These are phyloP conservation scores for Leptinotarsa juncta DNA, from an alignment of 2,888 invertebrate species.

Conservation along the genomic window DNA sequence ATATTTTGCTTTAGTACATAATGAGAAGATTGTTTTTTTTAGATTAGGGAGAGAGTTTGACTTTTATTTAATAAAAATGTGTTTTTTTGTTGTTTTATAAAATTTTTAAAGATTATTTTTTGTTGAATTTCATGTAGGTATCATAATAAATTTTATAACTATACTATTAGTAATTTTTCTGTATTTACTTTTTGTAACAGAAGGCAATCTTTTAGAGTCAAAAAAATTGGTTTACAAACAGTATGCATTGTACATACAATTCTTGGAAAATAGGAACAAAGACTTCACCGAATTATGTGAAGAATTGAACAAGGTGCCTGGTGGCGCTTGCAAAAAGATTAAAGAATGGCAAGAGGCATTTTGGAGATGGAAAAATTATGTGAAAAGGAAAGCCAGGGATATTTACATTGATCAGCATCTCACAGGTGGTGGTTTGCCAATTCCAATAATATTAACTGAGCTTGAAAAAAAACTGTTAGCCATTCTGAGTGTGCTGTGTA, in stretches of 20 bases:
- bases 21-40: background rate
- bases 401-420: background rate
- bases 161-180: background rate
- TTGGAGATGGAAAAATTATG: slow-evolving; percentile 3
- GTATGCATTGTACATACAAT: background rate
- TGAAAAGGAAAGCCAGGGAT: background rate
- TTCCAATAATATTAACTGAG: slow-evolving; percentile 4
- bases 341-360: slow-evolving; percentile 1
- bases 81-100: background rate
- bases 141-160: background rate
- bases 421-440: slow-evolving; percentile 1
- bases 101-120: background rate
- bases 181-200: background rate
- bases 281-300: slow-evolving; percentile 1
- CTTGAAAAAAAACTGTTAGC: background rate
- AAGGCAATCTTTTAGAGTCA: background rate
- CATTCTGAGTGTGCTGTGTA: background rate
- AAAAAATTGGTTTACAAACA: slow-evolving; percentile 1
- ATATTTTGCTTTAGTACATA: background rate
- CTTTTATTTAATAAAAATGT: background rate
- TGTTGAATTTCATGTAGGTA: background rate
- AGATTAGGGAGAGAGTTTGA: background rate
- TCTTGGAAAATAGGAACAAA: background rate
- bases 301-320: slow-evolving; percentile 1
- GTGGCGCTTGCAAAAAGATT: background rate